Conservation (phyloP, 2,113 vertebrate species). For the Ploceus nigricollis region DNA sequence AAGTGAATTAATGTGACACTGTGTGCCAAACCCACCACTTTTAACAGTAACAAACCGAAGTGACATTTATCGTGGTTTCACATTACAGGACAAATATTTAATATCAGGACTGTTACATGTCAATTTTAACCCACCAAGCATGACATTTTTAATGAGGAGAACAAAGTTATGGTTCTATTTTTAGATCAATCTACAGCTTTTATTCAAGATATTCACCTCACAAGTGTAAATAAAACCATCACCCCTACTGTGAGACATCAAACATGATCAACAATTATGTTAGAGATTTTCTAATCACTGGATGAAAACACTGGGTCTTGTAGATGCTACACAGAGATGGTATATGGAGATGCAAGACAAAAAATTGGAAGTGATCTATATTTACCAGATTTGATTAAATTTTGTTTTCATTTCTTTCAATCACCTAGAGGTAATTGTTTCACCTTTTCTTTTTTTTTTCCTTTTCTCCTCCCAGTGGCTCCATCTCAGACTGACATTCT, state of each 20-base stretch:
- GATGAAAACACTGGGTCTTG: background rate
- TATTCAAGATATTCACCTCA: background rate
- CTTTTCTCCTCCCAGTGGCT: background rate
- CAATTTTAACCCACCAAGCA: background rate
- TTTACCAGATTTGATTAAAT: background rate
- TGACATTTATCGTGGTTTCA: background rate
- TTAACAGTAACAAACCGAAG: background rate
- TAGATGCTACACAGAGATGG: background rate
- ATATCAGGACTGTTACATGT: accelerated
- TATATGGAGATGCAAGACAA: background rate
- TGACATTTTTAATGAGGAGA: background rate
- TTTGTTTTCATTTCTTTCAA: background rate
- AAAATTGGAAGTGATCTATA: background rate
- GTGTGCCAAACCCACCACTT: background rate
- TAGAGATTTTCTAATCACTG: background rate
- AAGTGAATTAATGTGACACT: background rate
- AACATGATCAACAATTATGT: background rate
- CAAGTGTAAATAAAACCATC: background rate
- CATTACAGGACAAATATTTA: background rate
- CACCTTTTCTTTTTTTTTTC: background rate
- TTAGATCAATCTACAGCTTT: background rate
- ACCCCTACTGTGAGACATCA: background rate
- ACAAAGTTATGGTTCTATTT: background rate
- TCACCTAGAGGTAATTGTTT: background rate
- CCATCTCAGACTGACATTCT: background rate